A percentile compares a stretch with the other conserved stretches of the same genome.
Evolutionary conservation across 1,140 invertebrate species (phyloP).

Genomic region (Apocrypta bakeri): DNA sequence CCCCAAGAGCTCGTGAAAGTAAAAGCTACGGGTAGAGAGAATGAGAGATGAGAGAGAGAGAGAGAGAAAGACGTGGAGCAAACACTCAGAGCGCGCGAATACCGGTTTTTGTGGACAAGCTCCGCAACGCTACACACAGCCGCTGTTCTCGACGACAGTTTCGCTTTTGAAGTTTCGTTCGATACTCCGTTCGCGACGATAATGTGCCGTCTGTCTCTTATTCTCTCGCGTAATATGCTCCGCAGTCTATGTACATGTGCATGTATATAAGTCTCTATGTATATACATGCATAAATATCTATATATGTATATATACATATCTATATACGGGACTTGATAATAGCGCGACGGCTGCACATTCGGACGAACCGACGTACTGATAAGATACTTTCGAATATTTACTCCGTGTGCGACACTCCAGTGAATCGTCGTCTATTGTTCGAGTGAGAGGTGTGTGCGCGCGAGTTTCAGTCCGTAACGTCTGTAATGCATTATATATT

Average conservation of each 20-base stretch:
- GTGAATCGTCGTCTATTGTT: not conserved
- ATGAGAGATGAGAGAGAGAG: too few species aligned
- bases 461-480: not conserved
- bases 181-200: not conserved
- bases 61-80: not conserved
- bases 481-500: not conserved
- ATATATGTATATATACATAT: not conserved
- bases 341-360: not conserved
- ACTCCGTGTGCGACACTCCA: not conserved
- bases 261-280: too few species aligned
- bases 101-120: conserved; percentile 12
- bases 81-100: not conserved
- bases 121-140: not conserved
- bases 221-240: not conserved
- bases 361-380: not conserved
- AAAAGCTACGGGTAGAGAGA: not conserved
- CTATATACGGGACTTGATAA: not conserved
- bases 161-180: conserved; percentile 17
- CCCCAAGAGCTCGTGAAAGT: not conserved
- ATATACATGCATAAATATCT: too few species aligned
- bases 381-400: not conserved
- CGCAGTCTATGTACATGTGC: not conserved
- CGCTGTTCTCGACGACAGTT: not conserved
- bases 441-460: not conserved
- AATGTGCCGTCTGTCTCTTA: not conserved